These are phyloP conservation scores for Phaenicophaeus curvirostris DNA, from an alignment of 2,797 vertebrate species.

Conservation along the genomic window DNA sequence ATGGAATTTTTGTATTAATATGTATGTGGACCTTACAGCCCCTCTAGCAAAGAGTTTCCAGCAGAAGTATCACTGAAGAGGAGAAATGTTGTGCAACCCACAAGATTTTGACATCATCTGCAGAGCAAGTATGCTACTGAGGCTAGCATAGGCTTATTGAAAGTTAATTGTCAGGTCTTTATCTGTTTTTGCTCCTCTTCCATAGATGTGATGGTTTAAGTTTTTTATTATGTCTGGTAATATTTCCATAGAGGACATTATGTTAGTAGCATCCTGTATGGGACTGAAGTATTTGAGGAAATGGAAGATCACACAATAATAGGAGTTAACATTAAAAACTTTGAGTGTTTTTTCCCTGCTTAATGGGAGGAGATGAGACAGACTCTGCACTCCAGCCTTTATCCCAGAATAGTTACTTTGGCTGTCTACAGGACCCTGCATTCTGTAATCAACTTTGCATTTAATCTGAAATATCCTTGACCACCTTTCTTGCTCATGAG, in stretches of 20 bases:
- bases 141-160: neutral
- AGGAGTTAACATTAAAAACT: neutral
- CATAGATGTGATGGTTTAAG: neutral
- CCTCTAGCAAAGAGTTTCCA: neutral
- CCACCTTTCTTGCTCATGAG: neutral
- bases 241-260: neutral
- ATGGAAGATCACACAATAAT: neutral
- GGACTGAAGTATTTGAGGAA: neutral
- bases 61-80: neutral
- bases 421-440: neutral
- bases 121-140: neutral
- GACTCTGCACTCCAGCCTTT: neutral
- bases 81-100: neutral
- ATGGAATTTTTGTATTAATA: neutral
- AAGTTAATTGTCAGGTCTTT: neutral
- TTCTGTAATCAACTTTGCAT: neutral
- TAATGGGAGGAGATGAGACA: neutral
- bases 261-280: neutral
- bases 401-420: neutral
- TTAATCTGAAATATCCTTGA: neutral
- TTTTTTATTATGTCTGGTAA: neutral
- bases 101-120: neutral
- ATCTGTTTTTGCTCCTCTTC: neutral
- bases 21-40: neutral
- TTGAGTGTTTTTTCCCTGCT: fast-evolving